phyloP scores from a whole-genome alignment of 1,140 invertebrate genomes.

The Lepidurus arcticus region DNA sequence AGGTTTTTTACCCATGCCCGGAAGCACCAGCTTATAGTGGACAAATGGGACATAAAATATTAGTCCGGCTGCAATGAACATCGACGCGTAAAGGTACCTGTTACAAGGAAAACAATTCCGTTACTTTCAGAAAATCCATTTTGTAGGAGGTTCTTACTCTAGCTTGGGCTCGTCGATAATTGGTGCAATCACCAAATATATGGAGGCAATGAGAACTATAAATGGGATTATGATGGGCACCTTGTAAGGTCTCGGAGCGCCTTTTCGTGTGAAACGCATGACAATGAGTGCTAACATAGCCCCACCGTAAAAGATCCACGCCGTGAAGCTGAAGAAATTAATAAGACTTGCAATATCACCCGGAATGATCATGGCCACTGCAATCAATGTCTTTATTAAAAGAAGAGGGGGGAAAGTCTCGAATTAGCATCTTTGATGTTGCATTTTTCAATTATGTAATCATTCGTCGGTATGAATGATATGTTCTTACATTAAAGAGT shows the following conservation, averaged over 20 bases:
- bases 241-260: conserved; percentile 80
- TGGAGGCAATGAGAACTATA: conserved; percentile 76
- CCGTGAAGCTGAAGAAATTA: conserved; percentile 91
- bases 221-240: conserved; percentile 86
- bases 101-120: conserved; percentile 41
- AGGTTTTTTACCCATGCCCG: conserved; percentile 40
- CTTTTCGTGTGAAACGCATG: conserved; percentile 78
- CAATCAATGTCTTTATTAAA: conserved; percentile 41
- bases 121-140: conserved; percentile 18
- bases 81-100: conserved; percentile 70
- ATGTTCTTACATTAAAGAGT: conserved; percentile 64
- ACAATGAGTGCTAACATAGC: conserved; percentile 81
- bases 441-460: neutral
- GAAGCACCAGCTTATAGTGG: conserved; percentile 43
- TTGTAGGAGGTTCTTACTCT: conserved; percentile 50
- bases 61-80: conserved; percentile 80
- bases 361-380: conserved; percentile 70
- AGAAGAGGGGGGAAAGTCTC: neutral
- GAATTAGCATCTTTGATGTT: neutral
- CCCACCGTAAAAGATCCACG: conserved; percentile 91
- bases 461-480: neutral
- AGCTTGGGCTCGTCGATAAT: conserved; percentile 85
- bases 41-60: conserved; percentile 64
- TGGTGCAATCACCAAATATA: conserved; percentile 86
- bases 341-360: conserved; percentile 85